Conservation (phyloP, 53 echinoderm and acorn worm genomes). For the Crossaster papposus region DNA sequence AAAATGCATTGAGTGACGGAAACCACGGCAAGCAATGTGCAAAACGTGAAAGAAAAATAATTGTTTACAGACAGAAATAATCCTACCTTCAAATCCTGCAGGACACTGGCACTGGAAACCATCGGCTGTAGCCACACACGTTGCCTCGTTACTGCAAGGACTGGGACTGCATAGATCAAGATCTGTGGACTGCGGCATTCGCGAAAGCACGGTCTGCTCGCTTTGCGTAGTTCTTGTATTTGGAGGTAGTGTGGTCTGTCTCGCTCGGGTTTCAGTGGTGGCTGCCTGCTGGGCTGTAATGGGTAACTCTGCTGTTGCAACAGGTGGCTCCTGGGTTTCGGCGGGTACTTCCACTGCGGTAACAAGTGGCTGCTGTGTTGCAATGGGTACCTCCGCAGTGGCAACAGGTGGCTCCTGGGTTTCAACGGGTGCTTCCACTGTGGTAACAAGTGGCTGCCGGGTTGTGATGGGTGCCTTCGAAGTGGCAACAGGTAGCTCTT, state of each 20-base stretch:
- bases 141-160: conserved; percentile 61
- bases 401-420: neutral
- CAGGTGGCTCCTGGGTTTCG: conserved; percentile 9
- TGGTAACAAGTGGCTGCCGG: no score
- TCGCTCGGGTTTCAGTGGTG: conserved; percentile 2
- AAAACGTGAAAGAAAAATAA: neutral
- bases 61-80: neutral
- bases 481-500: neutral
- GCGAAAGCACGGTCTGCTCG: conserved; percentile 10
- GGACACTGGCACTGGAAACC: conserved; percentile 60
- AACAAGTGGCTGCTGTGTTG: conserved; percentile 14
- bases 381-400: conserved; percentile 1
- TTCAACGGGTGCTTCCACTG: no score
- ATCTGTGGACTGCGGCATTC: conserved; percentile 14
- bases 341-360: neutral
- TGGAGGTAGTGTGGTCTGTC: conserved; percentile 14
- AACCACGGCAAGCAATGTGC: neutral
- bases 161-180: conserved; percentile 28
- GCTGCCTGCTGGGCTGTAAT: conserved; percentile 1
- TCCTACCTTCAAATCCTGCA: conserved; percentile 62
- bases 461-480: conserved; percentile 19
- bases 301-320: neutral
- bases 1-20: neutral
- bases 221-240: conserved; percentile 3
- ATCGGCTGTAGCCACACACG: conserved; percentile 27